Conservation (phyloP, 2,113 vertebrate species). For the Egretta garzetta region DNA sequence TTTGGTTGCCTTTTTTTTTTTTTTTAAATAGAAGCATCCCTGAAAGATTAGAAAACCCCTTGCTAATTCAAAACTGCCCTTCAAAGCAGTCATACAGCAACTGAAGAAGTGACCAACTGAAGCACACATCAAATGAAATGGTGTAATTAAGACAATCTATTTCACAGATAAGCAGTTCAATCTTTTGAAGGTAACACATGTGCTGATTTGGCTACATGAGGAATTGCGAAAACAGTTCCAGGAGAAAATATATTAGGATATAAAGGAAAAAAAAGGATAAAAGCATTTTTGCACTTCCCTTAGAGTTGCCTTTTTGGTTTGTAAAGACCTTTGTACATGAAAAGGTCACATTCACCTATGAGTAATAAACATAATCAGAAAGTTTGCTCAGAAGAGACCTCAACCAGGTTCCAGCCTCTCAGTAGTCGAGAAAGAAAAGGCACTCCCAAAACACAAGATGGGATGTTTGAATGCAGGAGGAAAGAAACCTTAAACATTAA, state of each 20-base stretch:
- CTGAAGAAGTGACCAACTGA: not conserved
- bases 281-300: not conserved
- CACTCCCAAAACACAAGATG: not conserved
- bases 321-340: not conserved
- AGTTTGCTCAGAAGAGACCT: not conserved
- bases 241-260: not conserved
- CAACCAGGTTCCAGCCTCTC: accelerated
- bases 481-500: not conserved
- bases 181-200: not conserved
- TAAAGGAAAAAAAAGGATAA: not conserved
- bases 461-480: not conserved
- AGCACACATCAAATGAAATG: not conserved
- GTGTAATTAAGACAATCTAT: not conserved
- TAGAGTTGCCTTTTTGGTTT: not conserved
- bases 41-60: not conserved
- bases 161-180: not conserved
- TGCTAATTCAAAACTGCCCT: not conserved
- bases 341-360: not conserved
- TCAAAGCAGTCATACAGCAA: not conserved
- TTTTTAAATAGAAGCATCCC: not conserved
- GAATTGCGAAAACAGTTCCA: not conserved
- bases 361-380: not conserved
- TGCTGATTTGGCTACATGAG: not conserved
- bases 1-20: not conserved
- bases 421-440: not conserved